phyloP scores from a whole-genome alignment of 2,797 vertebrate species.

The Poeciliopsis presidionis region DNA sequence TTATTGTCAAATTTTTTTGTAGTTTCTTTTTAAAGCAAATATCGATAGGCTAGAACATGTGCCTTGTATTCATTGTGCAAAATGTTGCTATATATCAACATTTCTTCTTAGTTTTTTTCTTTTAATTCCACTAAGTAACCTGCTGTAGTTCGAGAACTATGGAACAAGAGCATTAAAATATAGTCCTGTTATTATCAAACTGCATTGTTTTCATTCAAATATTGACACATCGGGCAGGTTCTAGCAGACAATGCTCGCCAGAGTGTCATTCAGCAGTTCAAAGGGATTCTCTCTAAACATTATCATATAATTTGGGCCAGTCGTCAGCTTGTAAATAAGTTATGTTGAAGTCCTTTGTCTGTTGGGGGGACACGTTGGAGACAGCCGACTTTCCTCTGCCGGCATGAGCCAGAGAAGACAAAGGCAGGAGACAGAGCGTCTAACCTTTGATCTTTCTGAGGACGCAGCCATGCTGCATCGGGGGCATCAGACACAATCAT shows the following conservation, averaged over 20 bases:
- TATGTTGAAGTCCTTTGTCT: constrained; percentile 82
- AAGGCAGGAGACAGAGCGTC: constrained; percentile 84
- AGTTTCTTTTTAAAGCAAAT: background rate
- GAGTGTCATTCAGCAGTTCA: constrained; percentile 65
- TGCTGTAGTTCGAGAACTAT: background rate
- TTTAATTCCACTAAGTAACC: background rate
- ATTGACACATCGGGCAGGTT: constrained; percentile 26
- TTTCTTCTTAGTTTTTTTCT: background rate
- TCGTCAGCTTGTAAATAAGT: constrained; percentile 84
- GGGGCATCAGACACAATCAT: constrained; percentile 73
- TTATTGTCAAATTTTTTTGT: background rate
- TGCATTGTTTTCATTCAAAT: constrained; percentile 13
- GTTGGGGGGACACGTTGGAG: constrained; percentile 81
- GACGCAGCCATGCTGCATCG: constrained; percentile 72
- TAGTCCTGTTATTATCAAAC: background rate
- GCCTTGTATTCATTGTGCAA: background rate
- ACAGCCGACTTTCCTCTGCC: constrained; percentile 81
- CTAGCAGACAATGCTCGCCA: constrained; percentile 48
- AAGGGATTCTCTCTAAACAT: constrained; percentile 76
- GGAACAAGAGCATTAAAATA: background rate
- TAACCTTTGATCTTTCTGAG: constrained; percentile 85
- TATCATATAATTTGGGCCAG: constrained; percentile 80
- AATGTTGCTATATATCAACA: background rate
- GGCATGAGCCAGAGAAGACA: constrained; percentile 78
- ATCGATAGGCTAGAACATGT: background rate